A percentile compares a stretch with the other conserved stretches of the same genome.
phyloP scores from a whole-genome alignment of 2,888 invertebrate genomes.

The Ptychoptera contaminata region DNA sequence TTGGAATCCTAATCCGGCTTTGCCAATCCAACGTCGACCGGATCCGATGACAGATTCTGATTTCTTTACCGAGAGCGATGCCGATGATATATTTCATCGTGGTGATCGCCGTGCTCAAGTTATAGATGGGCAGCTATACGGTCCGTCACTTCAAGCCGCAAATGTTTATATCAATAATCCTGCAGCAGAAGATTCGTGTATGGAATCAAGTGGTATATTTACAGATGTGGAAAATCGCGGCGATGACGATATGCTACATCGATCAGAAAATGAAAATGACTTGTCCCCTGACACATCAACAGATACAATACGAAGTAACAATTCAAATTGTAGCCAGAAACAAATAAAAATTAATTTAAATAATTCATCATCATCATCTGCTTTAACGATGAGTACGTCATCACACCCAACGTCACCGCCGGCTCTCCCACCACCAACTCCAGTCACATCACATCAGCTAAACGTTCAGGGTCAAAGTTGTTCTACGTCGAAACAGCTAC shows the following conservation, averaged over 20 bases:
- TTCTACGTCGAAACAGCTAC: conserved; percentile 2
- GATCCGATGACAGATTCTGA: conserved; percentile 86
- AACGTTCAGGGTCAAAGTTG: not conserved
- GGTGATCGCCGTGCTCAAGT: conserved; percentile 66
- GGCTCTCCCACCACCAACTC: conserved; percentile 1
- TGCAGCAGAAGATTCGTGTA: conserved; percentile 52
- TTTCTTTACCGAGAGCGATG: conserved; percentile 81
- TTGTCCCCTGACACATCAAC: conserved; percentile 49
- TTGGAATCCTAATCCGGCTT: not conserved
- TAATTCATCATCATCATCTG: not conserved
- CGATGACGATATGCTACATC: conserved; percentile 37
- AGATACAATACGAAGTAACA: conserved; percentile 34
- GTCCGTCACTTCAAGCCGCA: conserved; percentile 33
- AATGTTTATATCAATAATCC: conserved; percentile 33
- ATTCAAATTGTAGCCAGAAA: conserved; percentile 36
- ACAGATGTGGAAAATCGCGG: conserved; percentile 69
- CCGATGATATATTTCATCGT: conserved; percentile 54
- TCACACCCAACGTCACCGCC: conserved; percentile 2
- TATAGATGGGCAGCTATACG: conserved; percentile 80
- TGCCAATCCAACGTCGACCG: conserved; percentile 46
- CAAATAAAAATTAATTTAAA: conserved; percentile 17
- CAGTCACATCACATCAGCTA: conserved; percentile 7
- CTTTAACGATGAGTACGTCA: not conserved
- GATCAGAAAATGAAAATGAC: conserved; percentile 29
- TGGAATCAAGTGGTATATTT: conserved; percentile 82